Conservation (phyloP, 2,797 vertebrate species). For the Helostoma temminkii region DNA sequence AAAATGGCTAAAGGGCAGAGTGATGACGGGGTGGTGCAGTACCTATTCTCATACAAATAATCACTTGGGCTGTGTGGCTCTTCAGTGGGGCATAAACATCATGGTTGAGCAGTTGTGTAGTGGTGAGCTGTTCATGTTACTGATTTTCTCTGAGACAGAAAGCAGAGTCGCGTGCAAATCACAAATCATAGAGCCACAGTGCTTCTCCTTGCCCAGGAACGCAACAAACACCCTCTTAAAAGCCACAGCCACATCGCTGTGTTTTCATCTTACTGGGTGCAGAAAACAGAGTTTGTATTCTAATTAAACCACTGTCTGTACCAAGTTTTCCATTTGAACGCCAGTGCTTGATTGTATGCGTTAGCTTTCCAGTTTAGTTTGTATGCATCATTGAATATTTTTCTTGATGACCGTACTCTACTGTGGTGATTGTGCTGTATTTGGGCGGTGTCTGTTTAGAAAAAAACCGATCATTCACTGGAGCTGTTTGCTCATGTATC, state of each 20-base stretch:
- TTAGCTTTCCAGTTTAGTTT: constrained; percentile 11
- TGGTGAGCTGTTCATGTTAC: constrained; percentile 59
- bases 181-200: constrained; percentile 66
- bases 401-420: neutral
- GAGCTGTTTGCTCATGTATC: constrained; percentile 22
- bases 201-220: constrained; percentile 65
- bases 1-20: constrained; percentile 13
- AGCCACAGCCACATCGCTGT: constrained; percentile 61
- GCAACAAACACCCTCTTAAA: constrained; percentile 76
- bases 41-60: constrained; percentile 60
- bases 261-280: constrained; percentile 58
- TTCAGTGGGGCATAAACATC: constrained; percentile 60
- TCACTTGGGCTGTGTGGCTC: constrained; percentile 49
- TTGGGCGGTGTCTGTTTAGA: constrained; percentile 13
- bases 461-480: constrained; percentile 10
- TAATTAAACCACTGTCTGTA: constrained; percentile 52
- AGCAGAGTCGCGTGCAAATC: constrained; percentile 68
- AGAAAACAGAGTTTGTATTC: constrained; percentile 59
- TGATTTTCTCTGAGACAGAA: constrained; percentile 69
- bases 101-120: constrained; percentile 61
- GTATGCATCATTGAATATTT: constrained; percentile 2
- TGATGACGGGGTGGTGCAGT: constrained; percentile 39
- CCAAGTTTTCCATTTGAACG: constrained; percentile 53
- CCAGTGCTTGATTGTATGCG: constrained; percentile 22
- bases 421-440: too few relatives aligned